Percentiles rank a stretch among this genome's conserved stretches.
Evolutionary conservation across 2,888 invertebrate species (phyloP).

Genomic region (Thereva nobilitata): DNA sequence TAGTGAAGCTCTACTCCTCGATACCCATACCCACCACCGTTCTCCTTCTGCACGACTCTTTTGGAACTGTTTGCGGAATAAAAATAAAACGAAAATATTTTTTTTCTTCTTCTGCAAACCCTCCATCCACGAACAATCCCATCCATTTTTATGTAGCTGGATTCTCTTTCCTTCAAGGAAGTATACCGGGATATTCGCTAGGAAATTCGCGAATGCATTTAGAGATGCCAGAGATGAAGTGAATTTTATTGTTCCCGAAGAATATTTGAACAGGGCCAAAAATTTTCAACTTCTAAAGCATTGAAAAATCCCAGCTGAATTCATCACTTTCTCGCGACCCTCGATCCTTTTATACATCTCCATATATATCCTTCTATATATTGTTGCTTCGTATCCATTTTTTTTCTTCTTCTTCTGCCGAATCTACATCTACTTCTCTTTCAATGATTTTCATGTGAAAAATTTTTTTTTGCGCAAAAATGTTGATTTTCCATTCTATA

Average conservation of each 20-base stretch:
- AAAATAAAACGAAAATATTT: no score
- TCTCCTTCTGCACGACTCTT: no score
- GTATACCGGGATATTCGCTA: no score
- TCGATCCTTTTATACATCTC: no score
- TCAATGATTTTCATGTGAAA: conserved; percentile 27
- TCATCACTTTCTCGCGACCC: conserved; percentile 12
- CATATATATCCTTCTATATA: no score
- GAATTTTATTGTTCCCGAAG: conserved; percentile 29
- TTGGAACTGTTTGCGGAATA: no score
- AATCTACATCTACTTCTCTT: conserved; percentile 22
- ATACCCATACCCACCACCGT: no score
- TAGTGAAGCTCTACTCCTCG: not conserved
- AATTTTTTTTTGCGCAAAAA: not conserved
- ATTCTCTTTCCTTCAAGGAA: no score
- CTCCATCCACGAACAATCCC: no score
- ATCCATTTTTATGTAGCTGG: no score
- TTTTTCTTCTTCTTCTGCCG: not conserved
- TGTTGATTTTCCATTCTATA: conserved; percentile 32
- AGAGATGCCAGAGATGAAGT: conserved; percentile 24
- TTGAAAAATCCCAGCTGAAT: conserved; percentile 22
- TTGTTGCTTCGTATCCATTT: no score
- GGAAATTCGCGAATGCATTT: conserved; percentile 3
- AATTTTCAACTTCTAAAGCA: conserved; percentile 13
- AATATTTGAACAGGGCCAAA: conserved; percentile 21
- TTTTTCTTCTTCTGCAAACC: no score